phyloP scores from a whole-genome alignment of 2,888 invertebrate species.

The Stramonita haemastoma region DNA sequence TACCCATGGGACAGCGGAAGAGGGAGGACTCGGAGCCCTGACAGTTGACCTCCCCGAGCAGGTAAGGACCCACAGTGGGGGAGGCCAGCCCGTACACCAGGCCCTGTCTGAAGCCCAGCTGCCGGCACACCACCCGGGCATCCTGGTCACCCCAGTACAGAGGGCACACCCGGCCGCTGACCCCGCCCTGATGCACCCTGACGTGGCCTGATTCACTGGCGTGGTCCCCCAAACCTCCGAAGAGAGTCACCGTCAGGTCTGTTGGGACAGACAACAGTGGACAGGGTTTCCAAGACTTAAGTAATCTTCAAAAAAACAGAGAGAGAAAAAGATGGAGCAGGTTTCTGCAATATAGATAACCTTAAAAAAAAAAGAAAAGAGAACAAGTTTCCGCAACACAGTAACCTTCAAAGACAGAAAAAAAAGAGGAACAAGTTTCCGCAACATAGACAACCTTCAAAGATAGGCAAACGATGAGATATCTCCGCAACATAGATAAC shows the following conservation, averaged over 20 bases:
- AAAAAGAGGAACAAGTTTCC: too few species aligned
- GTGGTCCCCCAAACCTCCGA: slow-evolving; percentile 81
- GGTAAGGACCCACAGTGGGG: slow-evolving; percentile 49
- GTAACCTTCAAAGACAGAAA: too few species aligned
- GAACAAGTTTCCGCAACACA: too few species aligned
- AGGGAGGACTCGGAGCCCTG: slow-evolving; percentile 55
- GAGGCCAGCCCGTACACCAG: slow-evolving; percentile 34
- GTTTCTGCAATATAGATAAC: too few species aligned
- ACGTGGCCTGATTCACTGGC: slow-evolving; percentile 77
- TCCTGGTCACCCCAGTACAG: slow-evolving; percentile 85
- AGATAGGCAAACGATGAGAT: too few species aligned
- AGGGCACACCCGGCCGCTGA: slow-evolving; percentile 78
- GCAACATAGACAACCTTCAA: too few species aligned
- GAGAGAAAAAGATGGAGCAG: too few species aligned
- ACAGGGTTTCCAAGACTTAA: too few species aligned
- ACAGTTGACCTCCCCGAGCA: slow-evolving; percentile 62
- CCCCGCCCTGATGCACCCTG: slow-evolving; percentile 33
- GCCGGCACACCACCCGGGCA: slow-evolving; percentile 62
- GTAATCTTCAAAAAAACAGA: too few species aligned
- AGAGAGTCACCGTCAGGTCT: slow-evolving; percentile 54
- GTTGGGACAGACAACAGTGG: not conserved
- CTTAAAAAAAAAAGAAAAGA: too few species aligned
- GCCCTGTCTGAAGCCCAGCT: slow-evolving; percentile 55
- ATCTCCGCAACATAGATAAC: too few species aligned
- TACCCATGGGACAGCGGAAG: slow-evolving; percentile 56